Percentiles rank a stretch among this genome's conserved stretches.
Evolutionary conservation across 2,113 vertebrate genomes (phyloP).

Genomic region (Ifrita kowaldi): DNA sequence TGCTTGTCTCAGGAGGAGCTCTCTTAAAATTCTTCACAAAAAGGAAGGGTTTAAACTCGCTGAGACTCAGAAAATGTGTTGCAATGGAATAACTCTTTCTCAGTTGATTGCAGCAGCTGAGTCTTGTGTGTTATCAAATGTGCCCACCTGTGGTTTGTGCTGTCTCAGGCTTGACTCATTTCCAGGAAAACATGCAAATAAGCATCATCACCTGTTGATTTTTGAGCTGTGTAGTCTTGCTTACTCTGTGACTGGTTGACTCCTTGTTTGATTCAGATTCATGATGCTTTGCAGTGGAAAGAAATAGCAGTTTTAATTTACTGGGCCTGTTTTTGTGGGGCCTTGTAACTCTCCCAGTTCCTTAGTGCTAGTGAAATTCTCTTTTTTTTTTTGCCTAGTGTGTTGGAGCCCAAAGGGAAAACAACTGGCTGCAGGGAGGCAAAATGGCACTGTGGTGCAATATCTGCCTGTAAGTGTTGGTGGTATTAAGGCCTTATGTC

Average conservation of each 20-base stretch:
- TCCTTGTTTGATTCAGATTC: not conserved
- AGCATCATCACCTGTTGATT: not conserved
- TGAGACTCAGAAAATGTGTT: not conserved
- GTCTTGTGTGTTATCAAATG: not conserved
- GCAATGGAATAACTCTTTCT: not conserved
- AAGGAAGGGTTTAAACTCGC: not conserved
- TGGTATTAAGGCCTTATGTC: not conserved
- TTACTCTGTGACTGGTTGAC: not conserved
- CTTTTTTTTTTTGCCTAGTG: conserved; percentile 69
- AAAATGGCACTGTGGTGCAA: conserved; percentile 89
- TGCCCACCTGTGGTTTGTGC: not conserved
- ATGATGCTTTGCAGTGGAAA: rapidly evolving
- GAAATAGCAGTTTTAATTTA: not conserved
- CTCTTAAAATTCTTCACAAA: not conserved
- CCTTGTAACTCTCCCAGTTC: not conserved
- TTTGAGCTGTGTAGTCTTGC: not conserved
- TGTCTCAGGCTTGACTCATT: not conserved
- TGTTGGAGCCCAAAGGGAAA: conserved; percentile 99
- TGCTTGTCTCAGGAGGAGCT: not conserved
- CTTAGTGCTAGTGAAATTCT: not conserved
- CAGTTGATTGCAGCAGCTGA: not conserved
- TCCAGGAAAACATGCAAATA: not conserved
- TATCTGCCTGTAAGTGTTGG: conserved; percentile 88
- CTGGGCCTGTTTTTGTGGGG: not conserved
- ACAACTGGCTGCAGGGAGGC: conserved; percentile 90